phyloP scores from a whole-genome alignment of 1,140 invertebrate genomes.

The Drosophila ananassae region DNA sequence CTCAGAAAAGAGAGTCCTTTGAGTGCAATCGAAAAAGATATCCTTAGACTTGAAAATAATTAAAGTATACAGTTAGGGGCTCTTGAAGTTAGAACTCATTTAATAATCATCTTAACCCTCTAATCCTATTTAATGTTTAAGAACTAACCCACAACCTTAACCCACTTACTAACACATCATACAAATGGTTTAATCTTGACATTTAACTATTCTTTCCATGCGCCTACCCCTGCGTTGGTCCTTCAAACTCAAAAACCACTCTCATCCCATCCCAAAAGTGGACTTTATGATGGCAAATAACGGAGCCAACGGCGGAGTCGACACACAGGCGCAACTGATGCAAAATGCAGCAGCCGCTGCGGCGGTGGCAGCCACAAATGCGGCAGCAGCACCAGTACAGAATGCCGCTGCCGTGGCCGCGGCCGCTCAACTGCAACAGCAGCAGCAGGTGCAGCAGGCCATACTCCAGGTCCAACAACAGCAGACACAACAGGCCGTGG shows the following conservation, averaged over 20 bases:
- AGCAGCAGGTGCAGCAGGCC: constrained; percentile 83
- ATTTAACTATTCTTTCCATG: constrained; percentile 69
- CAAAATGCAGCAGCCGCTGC: constrained; percentile 87
- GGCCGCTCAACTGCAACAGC: constrained; percentile 88
- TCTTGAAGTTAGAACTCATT: too few relatives aligned
- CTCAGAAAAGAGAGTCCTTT: too few relatives aligned
- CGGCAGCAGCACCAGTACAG: constrained; percentile 88
- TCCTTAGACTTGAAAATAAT: too few relatives aligned
- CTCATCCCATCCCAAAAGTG: constrained; percentile 49
- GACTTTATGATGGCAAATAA: constrained; percentile 85
- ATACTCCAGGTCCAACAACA: constrained; percentile 83
- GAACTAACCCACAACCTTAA: neutral
- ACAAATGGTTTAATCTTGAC: constrained; percentile 80
- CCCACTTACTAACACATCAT: constrained; percentile 56
- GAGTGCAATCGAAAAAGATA: too few relatives aligned
- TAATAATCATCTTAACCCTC: too few relatives aligned
- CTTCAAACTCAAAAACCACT: constrained; percentile 28
- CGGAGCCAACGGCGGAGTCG: constrained; percentile 85
- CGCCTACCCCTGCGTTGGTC: constrained; percentile 66
- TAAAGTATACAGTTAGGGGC: too few relatives aligned
- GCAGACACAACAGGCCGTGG: constrained; percentile 89
- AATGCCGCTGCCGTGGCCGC: constrained; percentile 73
- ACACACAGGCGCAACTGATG: constrained; percentile 85
- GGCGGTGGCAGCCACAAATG: constrained; percentile 86
- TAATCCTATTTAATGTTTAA: too few relatives aligned